Conservation (phyloP, 2,888 invertebrate species). For the Drosophila subsilvestris region DNA sequence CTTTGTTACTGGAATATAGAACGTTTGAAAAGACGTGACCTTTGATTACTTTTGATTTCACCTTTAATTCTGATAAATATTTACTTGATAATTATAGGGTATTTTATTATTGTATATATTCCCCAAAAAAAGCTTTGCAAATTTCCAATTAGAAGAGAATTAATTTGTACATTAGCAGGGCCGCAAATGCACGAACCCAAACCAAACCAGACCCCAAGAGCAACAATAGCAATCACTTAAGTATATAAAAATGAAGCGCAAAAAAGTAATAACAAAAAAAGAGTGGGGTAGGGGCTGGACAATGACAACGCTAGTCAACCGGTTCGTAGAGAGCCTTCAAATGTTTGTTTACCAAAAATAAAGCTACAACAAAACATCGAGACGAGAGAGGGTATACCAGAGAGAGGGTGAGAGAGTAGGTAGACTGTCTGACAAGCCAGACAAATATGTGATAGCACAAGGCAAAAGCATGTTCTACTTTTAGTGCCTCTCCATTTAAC, state of each 20-base stretch:
- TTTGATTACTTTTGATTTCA: no score
- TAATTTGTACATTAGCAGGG: constrained; percentile 31
- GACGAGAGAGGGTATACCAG: constrained; percentile 10
- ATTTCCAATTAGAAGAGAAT: constrained; percentile 21
- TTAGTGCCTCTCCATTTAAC: not conserved
- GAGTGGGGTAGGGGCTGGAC: not conserved
- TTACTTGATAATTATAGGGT: not conserved
- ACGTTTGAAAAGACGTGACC: not conserved
- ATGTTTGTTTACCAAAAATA: constrained; percentile 64
- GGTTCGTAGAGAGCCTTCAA: constrained; percentile 47
- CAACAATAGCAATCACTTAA: constrained; percentile 19
- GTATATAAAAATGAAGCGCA: constrained; percentile 24
- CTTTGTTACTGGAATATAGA: not conserved
- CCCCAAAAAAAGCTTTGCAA: not conserved
- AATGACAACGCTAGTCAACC: constrained; percentile 24
- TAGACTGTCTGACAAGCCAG: constrained; percentile 32
- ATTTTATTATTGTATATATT: not conserved
- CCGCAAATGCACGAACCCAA: constrained; percentile 18
- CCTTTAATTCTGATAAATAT: not conserved
- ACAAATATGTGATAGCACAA: constrained; percentile 54
- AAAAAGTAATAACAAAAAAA: constrained; percentile 22
- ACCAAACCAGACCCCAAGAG: constrained; percentile 5
- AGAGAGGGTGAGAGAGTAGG: not conserved
- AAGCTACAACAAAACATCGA: constrained; percentile 8
- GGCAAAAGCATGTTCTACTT: constrained; percentile 29